Conservation (phyloP, 2,797 vertebrate genomes). For the Amniataba percoides region DNA sequence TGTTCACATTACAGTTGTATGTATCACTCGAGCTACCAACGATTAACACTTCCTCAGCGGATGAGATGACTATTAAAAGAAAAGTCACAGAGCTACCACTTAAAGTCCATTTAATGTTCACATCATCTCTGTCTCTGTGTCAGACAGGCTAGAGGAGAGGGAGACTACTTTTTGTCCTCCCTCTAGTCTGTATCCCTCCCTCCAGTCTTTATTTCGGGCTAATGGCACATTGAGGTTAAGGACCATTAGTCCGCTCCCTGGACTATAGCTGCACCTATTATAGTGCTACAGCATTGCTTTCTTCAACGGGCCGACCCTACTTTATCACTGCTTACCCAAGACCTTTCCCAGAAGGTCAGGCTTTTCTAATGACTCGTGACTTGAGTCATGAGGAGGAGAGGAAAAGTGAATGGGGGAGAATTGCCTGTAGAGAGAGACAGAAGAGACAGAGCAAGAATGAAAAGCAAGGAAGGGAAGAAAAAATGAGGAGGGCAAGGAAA, state of each 20-base stretch:
- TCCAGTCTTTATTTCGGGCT: slow-evolving; percentile 81
- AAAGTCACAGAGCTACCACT: slow-evolving; percentile 32
- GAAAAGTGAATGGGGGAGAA: slow-evolving; percentile 73
- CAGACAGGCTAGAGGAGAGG: slow-evolving; percentile 34
- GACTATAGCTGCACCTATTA: slow-evolving; percentile 84
- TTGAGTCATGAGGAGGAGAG: slow-evolving; percentile 79
- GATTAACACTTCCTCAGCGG: slow-evolving; percentile 16
- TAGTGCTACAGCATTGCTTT: slow-evolving; percentile 76
- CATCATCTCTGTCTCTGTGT: slow-evolving; percentile 51
- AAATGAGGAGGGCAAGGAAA: slow-evolving; percentile 52
- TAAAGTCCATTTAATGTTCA: slow-evolving; percentile 64
- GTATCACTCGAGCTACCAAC: slow-evolving; percentile 9
- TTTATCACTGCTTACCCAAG: slow-evolving; percentile 85
- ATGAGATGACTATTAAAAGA: slow-evolving; percentile 27
- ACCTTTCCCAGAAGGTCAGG: slow-evolving; percentile 86
- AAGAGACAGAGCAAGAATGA: slow-evolving; percentile 64
- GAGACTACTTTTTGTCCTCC: slow-evolving; percentile 52
- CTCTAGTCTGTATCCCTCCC: slow-evolving; percentile 66
- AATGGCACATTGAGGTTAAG: slow-evolving; percentile 82
- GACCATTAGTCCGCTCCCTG: slow-evolving; percentile 81
- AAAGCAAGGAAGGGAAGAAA: slow-evolving; percentile 58
- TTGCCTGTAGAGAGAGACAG: slow-evolving; percentile 67
- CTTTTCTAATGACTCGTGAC: slow-evolving; percentile 86
- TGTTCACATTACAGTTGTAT: neutral
- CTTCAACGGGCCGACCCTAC: slow-evolving; percentile 78